A percentile compares a stretch with the other conserved stretches of the same genome.
Conservation (phyloP, 1,140 invertebrate genomes). For the Nomia melanderi region DNA sequence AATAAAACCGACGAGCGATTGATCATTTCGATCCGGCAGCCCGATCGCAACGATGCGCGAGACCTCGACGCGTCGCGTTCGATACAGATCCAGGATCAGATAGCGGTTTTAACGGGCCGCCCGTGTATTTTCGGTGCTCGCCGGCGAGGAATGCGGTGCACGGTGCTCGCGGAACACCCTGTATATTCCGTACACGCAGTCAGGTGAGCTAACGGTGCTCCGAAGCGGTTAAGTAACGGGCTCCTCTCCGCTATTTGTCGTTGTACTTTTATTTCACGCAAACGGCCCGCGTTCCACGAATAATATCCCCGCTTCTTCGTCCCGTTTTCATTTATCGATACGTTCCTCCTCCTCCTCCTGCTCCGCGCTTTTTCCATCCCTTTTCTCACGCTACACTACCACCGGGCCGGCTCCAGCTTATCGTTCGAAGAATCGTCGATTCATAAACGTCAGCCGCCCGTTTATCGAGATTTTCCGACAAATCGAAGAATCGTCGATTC, state of each 20-base stretch:
- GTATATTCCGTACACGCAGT: constrained; percentile 77
- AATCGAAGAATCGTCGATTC: background rate
- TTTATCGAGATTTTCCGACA: background rate
- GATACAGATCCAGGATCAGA: background rate
- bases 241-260: constrained; percentile 68
- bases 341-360: background rate
- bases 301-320: constrained; percentile 22
- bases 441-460: background rate
- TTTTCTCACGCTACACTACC: constrained; percentile 2
- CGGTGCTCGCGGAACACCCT: constrained; percentile 60
- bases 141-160: constrained; percentile 41
- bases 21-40: too few species aligned
- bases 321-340: constrained; percentile 19
- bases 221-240: constrained; percentile 80
- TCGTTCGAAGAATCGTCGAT: constrained; percentile 3
- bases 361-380: background rate
- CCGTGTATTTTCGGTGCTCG: constrained; percentile 11
- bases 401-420: background rate
- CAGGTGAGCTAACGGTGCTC: constrained; percentile 81
- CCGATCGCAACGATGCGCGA: too few species aligned
- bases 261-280: constrained; percentile 65
- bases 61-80: background rate
- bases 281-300: constrained; percentile 59
- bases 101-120: background rate
- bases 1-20: too few species aligned